These are phyloP conservation scores for Brachionus calyciflorus DNA, from an alignment of 1,140 invertebrate species.

Conservation along the genomic window DNA sequence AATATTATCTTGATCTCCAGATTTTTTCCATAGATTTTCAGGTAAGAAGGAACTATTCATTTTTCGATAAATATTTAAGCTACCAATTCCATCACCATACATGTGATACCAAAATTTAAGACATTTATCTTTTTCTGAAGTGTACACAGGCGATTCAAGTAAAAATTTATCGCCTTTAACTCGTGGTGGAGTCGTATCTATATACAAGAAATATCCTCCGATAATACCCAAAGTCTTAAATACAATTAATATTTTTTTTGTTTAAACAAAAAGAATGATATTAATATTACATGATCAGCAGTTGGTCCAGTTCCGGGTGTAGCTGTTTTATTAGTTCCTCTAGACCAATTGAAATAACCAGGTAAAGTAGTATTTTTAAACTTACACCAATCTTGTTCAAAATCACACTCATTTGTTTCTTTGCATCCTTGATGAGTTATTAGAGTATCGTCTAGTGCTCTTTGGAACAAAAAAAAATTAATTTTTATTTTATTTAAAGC, in stretches of 20 bases:
- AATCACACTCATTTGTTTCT: slow-evolving; percentile 48
- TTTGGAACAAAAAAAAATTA: too few species aligned
- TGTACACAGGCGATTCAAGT: not conserved
- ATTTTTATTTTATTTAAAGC: too few species aligned
- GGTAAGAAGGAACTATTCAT: not conserved
- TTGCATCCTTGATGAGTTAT: slow-evolving; percentile 43
- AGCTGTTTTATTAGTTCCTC: slow-evolving; percentile 36
- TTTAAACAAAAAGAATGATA: not conserved
- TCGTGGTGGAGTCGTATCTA: slow-evolving; percentile 69
- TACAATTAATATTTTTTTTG: slow-evolving; percentile 40
- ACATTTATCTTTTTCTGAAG: slow-evolving; percentile 48
- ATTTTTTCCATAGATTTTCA: slow-evolving; percentile 11
- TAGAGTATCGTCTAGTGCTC: slow-evolving; percentile 11
- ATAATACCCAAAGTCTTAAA: slow-evolving; percentile 43
- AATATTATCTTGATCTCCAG: slow-evolving; percentile 54
- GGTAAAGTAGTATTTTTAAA: slow-evolving; percentile 47
- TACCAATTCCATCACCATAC: slow-evolving; percentile 52
- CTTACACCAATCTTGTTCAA: slow-evolving; percentile 51
- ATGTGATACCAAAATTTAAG: slow-evolving; percentile 59
- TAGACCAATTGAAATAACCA: slow-evolving; percentile 45
- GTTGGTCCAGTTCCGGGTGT: slow-evolving; percentile 47
- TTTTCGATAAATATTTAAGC: slow-evolving; percentile 35
- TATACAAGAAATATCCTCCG: slow-evolving; percentile 73
- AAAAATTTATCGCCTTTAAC: slow-evolving; percentile 64
- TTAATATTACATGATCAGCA: slow-evolving; percentile 49